These are phyloP conservation scores for Drosophila orena DNA, from an alignment of 1,140 invertebrate species.

Conservation along the genomic window DNA sequence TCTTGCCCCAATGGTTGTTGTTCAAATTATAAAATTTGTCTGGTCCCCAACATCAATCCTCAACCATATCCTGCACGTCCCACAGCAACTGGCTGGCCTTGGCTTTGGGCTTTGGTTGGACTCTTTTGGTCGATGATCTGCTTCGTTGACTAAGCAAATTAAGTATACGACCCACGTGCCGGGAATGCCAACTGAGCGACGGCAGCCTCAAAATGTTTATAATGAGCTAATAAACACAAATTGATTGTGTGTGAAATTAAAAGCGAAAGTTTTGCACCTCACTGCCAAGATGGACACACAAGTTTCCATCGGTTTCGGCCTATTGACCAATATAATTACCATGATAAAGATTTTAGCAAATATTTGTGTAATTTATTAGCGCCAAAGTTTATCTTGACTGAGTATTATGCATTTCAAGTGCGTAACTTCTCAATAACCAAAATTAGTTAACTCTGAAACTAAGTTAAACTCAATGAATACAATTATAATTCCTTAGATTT, in stretches of 20 bases:
- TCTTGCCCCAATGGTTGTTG: conserved; percentile 3
- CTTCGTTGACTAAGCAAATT: conserved; percentile 79
- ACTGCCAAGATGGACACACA: conserved; percentile 3
- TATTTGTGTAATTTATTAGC: background rate
- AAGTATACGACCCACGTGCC: conserved; percentile 70
- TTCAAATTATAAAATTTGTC: conserved; percentile 51
- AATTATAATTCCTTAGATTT: too few species aligned
- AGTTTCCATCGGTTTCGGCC: conserved; percentile 11
- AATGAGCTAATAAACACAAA: conserved; percentile 73
- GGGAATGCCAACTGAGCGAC: conserved; percentile 32
- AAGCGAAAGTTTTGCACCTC: conserved; percentile 38
- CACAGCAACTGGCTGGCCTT: conserved; percentile 16
- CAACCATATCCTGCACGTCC: conserved; percentile 62
- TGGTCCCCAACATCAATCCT: conserved; percentile 46
- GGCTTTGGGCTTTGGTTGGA: background rate
- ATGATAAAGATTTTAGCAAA: background rate
- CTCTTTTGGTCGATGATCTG: conserved; percentile 69
- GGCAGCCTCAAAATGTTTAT: conserved; percentile 54
- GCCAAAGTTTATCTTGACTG: background rate
- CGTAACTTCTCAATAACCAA: too few species aligned
- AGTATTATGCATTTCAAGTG: background rate
- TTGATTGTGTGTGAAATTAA: conserved; percentile 70
- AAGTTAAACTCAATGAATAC: background rate
- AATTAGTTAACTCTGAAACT: background rate
- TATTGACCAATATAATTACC: conserved; percentile 11